Conservation (phyloP, 2,113 vertebrate genomes). For the Oncorhynchus gorbuscha region DNA sequence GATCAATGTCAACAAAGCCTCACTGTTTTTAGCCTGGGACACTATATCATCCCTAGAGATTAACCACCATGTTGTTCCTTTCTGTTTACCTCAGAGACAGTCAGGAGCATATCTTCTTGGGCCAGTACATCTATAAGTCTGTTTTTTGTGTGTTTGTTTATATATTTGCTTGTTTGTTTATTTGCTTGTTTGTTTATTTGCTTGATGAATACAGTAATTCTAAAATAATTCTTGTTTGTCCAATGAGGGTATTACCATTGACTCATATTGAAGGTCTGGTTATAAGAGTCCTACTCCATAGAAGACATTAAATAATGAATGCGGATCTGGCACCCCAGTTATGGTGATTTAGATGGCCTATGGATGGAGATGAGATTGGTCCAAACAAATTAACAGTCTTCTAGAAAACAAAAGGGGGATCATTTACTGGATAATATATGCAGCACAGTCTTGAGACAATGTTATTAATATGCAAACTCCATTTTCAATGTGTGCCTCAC, state of each 20-base stretch:
- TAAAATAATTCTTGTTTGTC: not conserved
- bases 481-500: constrained; percentile 25
- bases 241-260: not conserved
- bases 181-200: too few species aligned
- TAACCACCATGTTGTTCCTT: too few species aligned
- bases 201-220: not conserved
- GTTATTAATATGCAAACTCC: constrained; percentile 43
- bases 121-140: too few species aligned
- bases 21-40: too few species aligned
- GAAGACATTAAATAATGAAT: constrained; percentile 18
- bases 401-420: constrained; percentile 38
- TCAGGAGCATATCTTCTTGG: too few species aligned
- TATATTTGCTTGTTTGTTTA: too few species aligned
- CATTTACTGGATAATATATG: constrained; percentile 49
- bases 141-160: too few species aligned
- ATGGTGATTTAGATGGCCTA: constrained; percentile 14
- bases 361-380: constrained; percentile 2
- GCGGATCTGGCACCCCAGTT: constrained; percentile 6
- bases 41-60: too few species aligned
- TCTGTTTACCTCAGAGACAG: too few species aligned
- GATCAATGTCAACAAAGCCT: too few species aligned
- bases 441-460: constrained; percentile 27
- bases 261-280: not conserved
- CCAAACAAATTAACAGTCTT: constrained; percentile 32
- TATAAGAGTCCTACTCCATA: not conserved